Base-by-base conservation (phyloP, 2,888 invertebrate genomes). In the Fragum fragum region DNA sequence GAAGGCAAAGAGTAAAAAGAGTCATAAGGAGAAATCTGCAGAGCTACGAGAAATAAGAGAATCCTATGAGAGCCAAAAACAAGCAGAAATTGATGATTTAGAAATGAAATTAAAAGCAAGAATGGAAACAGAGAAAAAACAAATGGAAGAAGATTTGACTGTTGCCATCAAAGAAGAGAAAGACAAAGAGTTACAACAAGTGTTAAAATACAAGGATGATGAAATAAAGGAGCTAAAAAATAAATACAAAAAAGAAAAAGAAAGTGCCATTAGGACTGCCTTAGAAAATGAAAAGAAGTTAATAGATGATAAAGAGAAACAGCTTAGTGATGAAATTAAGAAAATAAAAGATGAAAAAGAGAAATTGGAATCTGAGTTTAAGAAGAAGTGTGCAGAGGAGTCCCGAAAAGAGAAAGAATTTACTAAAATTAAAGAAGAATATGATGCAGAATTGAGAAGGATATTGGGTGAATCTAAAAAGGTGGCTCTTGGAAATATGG, bases 161-260 rank as follows among this genome's bases (percentile, higher is more conserved):
- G 73, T 39, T 47, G 81, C 79, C 28, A 83, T 92, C 6, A 78
- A 83, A 21, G 91, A 90, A 73, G 90, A 90, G 55, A 92, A 92
- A 75, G 93, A 93, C 73, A 82, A 88, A 47, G 93, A 93, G 77
- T 55, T 93, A 14, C 88, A 91, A 74, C 89, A 91, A 81, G 89
- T 93, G 11, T 73, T 92, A 0, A 91, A 91, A 77, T 90, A 91
- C 69, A 91, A 90, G 66, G 93, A 93, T 28, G 91, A 92, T 47
- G 91, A 92, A 66, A 59, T 92, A 2, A 88, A 83, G 70, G 86
- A 89, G 18, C 55, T 90, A n/a, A 88, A 86, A 52, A 75, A 81
- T 14, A 87, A 85, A 52, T 85, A 87, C 28, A 81, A 78, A 36
- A 73, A 82, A 23, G 91, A 92, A 47, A 90, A 90, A 71, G 90